phyloP scores from a whole-genome alignment of 2,888 invertebrate species.

The Syritta pipiens region DNA sequence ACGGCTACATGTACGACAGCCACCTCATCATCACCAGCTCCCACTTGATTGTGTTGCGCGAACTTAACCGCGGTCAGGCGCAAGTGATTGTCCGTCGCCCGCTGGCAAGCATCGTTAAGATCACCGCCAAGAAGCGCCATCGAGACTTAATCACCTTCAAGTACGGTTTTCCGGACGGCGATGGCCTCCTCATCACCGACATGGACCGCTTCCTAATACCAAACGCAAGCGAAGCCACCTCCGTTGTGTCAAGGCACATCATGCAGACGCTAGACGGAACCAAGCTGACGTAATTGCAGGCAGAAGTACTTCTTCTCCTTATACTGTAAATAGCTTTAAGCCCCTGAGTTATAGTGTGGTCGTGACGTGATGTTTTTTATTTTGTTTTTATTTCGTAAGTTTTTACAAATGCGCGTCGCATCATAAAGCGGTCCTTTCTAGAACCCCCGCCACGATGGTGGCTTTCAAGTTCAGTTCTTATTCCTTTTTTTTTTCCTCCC shows the following conservation, averaged over 20 bases:
- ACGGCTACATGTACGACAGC: slow-evolving; percentile 93
- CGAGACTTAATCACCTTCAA: slow-evolving; percentile 98
- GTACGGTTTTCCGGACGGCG: slow-evolving; percentile 92
- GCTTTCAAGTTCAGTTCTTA: slow-evolving; percentile 1
- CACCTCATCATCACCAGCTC: slow-evolving; percentile 91
- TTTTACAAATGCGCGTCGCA: slow-evolving; percentile 37
- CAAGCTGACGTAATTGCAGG: slow-evolving; percentile 73
- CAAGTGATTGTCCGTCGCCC: slow-evolving; percentile 93
- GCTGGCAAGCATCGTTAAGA: slow-evolving; percentile 95
- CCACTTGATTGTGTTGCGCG: slow-evolving; percentile 92
- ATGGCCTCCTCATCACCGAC: slow-evolving; percentile 89
- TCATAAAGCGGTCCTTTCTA: slow-evolving; percentile 7
- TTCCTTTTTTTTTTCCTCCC: not conserved
- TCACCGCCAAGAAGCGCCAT: slow-evolving; percentile 96
- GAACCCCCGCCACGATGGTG: not conserved
- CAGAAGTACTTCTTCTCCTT: slow-evolving; percentile 4
- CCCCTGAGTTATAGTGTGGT: slow-evolving; percentile 6
- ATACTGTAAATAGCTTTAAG: slow-evolving; percentile 65
- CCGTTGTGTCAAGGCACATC: slow-evolving; percentile 93
- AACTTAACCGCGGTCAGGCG: slow-evolving; percentile 86
- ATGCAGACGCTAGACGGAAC: slow-evolving; percentile 81
- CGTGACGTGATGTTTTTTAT: slow-evolving; percentile 15
- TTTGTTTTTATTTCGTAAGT: slow-evolving; percentile 44
- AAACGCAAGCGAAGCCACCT: slow-evolving; percentile 93
- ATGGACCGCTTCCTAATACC: slow-evolving; percentile 96